Evolutionary conservation across 2,113 vertebrate species (phyloP).

Genomic region (Phalacrocorax aristotelis): DNA sequence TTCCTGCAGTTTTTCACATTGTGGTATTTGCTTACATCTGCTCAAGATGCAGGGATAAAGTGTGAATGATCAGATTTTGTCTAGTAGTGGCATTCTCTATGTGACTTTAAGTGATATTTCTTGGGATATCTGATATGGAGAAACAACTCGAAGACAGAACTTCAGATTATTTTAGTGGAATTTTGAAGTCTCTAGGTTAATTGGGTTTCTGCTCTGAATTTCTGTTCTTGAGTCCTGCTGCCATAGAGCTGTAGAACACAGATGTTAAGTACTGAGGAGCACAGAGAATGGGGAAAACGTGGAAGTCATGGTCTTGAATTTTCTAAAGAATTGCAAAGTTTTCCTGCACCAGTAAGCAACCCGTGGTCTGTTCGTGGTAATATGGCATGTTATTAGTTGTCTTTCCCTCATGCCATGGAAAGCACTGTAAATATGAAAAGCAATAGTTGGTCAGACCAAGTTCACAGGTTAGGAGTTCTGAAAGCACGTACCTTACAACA

Average conservation of each 20-base stretch:
- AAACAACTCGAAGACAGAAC: not conserved
- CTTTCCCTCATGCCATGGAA: not conserved
- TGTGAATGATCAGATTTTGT: not conserved
- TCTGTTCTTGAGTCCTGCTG: not conserved
- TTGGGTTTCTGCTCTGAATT: not conserved
- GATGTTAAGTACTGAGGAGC: not conserved
- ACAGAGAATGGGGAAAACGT: not conserved
- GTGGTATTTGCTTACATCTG: not conserved
- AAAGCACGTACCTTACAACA: not conserved
- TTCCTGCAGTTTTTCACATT: not conserved
- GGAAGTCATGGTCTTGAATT: not conserved
- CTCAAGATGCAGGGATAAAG: not conserved
- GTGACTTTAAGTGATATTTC: not conserved
- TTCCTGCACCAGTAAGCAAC: not conserved
- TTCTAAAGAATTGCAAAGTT: not conserved
- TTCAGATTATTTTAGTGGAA: not conserved
- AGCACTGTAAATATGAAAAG: not conserved
- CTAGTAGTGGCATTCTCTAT: not conserved
- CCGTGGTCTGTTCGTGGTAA: not conserved
- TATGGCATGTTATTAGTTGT: not conserved
- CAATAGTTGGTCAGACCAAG: not conserved
- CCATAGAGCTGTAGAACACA: not conserved
- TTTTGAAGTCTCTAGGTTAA: not conserved
- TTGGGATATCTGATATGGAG: not conserved
- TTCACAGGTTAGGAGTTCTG: not conserved